phyloP scores from a whole-genome alignment of 2,888 invertebrate genomes.

The Theodoxus fluviatilis region DNA sequence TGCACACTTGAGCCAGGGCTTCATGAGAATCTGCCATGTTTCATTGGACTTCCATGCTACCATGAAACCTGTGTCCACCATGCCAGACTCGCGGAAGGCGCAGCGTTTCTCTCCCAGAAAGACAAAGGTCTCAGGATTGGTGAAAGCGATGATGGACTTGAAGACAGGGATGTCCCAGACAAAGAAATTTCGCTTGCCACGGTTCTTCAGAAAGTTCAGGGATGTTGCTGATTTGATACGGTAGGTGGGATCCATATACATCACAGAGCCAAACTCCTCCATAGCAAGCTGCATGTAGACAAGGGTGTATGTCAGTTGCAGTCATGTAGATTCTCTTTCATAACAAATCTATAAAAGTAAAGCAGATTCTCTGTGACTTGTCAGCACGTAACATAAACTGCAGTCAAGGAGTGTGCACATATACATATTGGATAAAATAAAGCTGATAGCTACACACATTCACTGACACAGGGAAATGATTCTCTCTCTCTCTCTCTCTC shows the following conservation, averaged over 20 bases:
- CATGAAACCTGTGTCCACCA: constrained; percentile 44
- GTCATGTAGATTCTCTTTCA: too few species aligned
- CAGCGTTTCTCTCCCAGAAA: constrained; percentile 47
- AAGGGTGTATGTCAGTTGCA: too few species aligned
- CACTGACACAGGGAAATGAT: too few species aligned
- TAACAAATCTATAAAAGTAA: too few species aligned
- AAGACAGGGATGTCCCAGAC: constrained; percentile 42
- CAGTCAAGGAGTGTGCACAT: neutral
- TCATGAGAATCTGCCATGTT: constrained; percentile 48
- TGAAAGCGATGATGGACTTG: constrained; percentile 42
- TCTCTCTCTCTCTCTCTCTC: too few species aligned
- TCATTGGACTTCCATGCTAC: constrained; percentile 46
- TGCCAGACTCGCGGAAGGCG: constrained; percentile 40
- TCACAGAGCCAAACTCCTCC: constrained; percentile 47
- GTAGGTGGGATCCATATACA: constrained; percentile 45
- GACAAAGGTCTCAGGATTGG: constrained; percentile 44
- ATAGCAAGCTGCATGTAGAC: constrained; percentile 39
- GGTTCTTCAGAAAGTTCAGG: constrained; percentile 41
- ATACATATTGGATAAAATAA: too few species aligned
- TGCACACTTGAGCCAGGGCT: constrained; percentile 54
- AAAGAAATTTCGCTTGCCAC: constrained; percentile 43
- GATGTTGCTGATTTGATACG: constrained; percentile 41
- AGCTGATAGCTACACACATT: too few species aligned
- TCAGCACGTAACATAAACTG: neutral
- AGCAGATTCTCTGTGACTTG: neutral